Evolutionary conservation across 2,888 invertebrate species (phyloP).

Genomic region (Drosophila pseudotalamancana): DNA sequence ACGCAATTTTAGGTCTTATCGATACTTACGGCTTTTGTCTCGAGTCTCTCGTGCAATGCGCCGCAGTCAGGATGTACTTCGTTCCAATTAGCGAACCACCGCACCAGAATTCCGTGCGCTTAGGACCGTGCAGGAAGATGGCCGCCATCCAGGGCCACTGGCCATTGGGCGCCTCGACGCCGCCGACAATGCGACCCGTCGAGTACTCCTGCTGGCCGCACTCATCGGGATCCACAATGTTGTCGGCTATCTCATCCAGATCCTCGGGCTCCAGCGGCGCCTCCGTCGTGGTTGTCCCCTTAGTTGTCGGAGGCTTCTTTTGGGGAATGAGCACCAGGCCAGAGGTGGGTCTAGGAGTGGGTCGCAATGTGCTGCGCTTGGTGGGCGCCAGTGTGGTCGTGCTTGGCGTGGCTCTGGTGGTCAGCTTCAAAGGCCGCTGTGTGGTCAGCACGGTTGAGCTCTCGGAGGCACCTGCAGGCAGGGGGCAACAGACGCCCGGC

Average conservation of each 20-base stretch:
- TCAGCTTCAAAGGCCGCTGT: constrained; percentile 79
- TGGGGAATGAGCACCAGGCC: constrained; percentile 81
- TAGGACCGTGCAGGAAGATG: constrained; percentile 93
- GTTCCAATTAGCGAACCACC: constrained; percentile 94
- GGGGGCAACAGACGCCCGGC: constrained; percentile 96
- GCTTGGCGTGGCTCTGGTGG: constrained; percentile 74
- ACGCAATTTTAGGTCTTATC: background rate
- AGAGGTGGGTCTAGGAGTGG: constrained; percentile 56
- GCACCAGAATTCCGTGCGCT: constrained; percentile 96
- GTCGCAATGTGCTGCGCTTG: constrained; percentile 75
- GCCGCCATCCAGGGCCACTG: constrained; percentile 99
- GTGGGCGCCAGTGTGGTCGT: constrained; percentile 80
- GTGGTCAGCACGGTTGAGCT: constrained; percentile 81
- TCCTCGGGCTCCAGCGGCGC: constrained; percentile 75
- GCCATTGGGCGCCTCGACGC: constrained; percentile 92
- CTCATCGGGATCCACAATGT: constrained; percentile 85
- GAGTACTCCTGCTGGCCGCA: constrained; percentile 93
- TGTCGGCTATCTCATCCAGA: constrained; percentile 71
- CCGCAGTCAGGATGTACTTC: constrained; percentile 92
- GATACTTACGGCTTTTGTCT: constrained; percentile 92
- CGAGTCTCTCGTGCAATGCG: constrained; percentile 96
- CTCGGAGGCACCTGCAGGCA: constrained; percentile 72
- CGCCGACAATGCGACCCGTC: constrained; percentile 95
- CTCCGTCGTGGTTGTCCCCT: constrained; percentile 85
- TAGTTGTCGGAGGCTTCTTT: constrained; percentile 84